Percentiles rank a stretch among this genome's conserved stretches.
These are phyloP conservation scores for Gastracanthus pulcherrimus DNA, from an alignment of 2,888 invertebrate genomes.

Conservation along the genomic window DNA sequence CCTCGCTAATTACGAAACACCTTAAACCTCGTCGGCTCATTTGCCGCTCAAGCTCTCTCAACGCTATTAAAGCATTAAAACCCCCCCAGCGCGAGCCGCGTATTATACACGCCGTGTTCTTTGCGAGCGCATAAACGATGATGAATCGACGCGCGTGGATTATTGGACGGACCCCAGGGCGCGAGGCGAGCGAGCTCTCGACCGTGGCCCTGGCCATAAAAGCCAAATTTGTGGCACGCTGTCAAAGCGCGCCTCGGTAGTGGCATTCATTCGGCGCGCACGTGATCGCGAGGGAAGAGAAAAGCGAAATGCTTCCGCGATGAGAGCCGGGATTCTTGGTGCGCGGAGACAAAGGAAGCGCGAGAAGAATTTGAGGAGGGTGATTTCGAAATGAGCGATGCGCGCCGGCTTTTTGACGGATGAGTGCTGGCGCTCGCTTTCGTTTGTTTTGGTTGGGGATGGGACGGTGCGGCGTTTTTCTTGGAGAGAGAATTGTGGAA, in stretches of 20 bases:
- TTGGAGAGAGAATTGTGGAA: too few species aligned
- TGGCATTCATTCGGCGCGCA: constrained; percentile 36
- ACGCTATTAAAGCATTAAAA: constrained; percentile 10
- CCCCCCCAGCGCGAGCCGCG: background rate
- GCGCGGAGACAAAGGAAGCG: background rate
- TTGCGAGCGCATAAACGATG: constrained; percentile 10
- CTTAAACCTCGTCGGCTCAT: background rate
- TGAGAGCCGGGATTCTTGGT: background rate
- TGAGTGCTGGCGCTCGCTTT: background rate
- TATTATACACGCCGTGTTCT: background rate
- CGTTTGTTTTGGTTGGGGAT: background rate
- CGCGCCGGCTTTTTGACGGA: background rate
- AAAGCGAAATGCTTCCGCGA: background rate
- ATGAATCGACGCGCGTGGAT: constrained; percentile 15
- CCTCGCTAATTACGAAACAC: too few species aligned
- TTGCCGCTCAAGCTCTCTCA: background rate
- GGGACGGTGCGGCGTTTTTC: too few species aligned
- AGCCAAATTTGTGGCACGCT: constrained; percentile 69
- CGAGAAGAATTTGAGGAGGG: too few species aligned
- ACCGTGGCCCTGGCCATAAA: constrained; percentile 72
- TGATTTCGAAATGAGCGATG: background rate
- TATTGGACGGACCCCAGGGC: constrained; percentile 39
- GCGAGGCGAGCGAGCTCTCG: constrained; percentile 32
- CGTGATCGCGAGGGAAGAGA: constrained; percentile 36
- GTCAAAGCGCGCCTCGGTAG: constrained; percentile 65